phyloP scores from a whole-genome alignment of 2,888 invertebrate species.

The Dicyrtoma fusca region DNA sequence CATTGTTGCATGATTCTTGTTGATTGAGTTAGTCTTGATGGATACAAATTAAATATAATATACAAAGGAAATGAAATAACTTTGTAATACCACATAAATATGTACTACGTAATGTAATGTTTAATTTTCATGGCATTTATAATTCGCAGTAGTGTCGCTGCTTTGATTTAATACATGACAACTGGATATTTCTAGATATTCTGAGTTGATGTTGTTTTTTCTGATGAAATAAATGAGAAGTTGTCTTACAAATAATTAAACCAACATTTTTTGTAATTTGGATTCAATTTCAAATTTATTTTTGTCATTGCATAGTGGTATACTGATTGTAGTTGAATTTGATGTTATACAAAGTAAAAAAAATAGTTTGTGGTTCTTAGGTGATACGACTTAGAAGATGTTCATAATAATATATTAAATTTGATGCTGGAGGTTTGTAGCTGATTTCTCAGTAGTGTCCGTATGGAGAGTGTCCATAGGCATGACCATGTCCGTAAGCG shows the following conservation, averaged over 20 bases:
- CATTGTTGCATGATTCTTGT: too few relatives aligned
- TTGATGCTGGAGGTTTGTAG: neutral
- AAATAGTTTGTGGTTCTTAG: constrained; percentile 4
- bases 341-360: neutral
- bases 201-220: too few relatives aligned
- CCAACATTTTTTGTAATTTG: too few relatives aligned
- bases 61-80: neutral
- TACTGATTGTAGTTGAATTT: neutral
- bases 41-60: neutral
- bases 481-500: constrained; percentile 44
- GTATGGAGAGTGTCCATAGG: constrained; percentile 17
- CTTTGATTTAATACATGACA: too few relatives aligned
- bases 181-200: too few relatives aligned
- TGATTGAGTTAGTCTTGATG: too few relatives aligned
- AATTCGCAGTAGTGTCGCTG: too few relatives aligned
- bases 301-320: neutral
- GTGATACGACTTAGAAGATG: constrained; percentile 17
- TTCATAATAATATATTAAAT: neutral
- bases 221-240: too few relatives aligned
- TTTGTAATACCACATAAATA: too few relatives aligned
- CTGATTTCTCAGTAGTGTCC: constrained; percentile 19
- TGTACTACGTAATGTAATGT: too few relatives aligned
- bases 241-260: too few relatives aligned
- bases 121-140: too few relatives aligned
- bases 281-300: neutral